These are phyloP conservation scores for Muntiacus muntjak DNA, from an alignment of 2,113 vertebrate genomes.

Conservation along the genomic window DNA sequence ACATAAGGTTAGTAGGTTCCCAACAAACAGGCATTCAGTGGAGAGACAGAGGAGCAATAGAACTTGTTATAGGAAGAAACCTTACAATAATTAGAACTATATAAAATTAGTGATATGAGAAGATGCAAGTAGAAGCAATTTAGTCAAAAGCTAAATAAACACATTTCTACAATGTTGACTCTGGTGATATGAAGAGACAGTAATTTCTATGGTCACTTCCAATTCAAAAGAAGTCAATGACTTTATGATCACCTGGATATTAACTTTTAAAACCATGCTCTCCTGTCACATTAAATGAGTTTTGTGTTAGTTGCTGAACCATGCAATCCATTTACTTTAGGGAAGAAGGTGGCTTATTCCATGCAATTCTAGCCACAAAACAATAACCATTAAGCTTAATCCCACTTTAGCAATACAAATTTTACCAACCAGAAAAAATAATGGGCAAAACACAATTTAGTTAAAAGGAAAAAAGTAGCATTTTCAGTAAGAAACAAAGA, in stretches of 20 bases:
- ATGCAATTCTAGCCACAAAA: constrained; percentile 56
- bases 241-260: constrained; percentile 25
- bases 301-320: constrained; percentile 64
- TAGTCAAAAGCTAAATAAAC: neutral
- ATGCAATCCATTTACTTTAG: constrained; percentile 68
- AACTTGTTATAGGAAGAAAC: neutral
- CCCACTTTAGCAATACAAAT: constrained; percentile 51
- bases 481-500: constrained; percentile 49
- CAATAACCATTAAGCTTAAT: constrained; percentile 55
- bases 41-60: neutral
- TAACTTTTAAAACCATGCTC: constrained; percentile 27
- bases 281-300: constrained; percentile 61
- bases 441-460: constrained; percentile 45
- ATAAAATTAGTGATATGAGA: neutral
- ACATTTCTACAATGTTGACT: neutral
- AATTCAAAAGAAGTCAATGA: neutral
- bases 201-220: neutral
- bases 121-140: neutral
- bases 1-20: neutral
- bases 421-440: constrained; percentile 61
- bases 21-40: neutral
- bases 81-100: neutral
- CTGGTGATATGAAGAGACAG: neutral
- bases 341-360: constrained; percentile 44
- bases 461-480: neutral